Evolutionary conservation across 2,113 vertebrate species (phyloP), one percentile per base, ranked within the genome.

Genomic region (Tenrec ecaudatus): DNA sequence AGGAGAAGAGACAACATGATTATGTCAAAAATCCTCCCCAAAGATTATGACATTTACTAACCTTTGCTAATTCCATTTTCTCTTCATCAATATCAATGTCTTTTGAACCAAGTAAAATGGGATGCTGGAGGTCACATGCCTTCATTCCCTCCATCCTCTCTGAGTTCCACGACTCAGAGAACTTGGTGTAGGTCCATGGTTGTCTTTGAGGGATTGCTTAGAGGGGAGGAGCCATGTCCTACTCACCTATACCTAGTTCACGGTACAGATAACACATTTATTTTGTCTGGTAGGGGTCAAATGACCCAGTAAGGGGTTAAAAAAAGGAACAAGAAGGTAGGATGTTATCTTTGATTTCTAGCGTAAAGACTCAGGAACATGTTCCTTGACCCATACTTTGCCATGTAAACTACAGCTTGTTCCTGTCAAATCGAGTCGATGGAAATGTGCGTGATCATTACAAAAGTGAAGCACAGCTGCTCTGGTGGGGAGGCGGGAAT

Each of bases 71-170:
- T 87, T 60, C 76, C 22, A 47, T 80, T 66, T 38, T 91, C 15
- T 94, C 71, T 17, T 93, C 73, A 64, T 83, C 82, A 81, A 40
- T 73, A 83, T 90, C 43, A 79, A 68, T 60, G 23, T 86, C 60
- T 40, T 88, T 17, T 62, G 58, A 75, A n/a, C 57, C 27, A 88
- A 93, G 93, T 62, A 94, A 78, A 89, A 75, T 29, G 16, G 81
- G 43, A 78, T 22, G 8, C 43, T 66, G 20, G 40, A 23, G 53
- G 23, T 86, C 78, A 36, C 1, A 4, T 22, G n/a, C 29, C 53
- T 91, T 82, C 60, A 19, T 57, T 57, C 31, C 53, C 60, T 83
- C 57, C 43, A 38, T 83, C 3, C 23, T 88, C 27, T 87, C 82
- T 66, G 31, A 58, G 19, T 40, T 82, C 38, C 38, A 11, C 11